Base-by-base conservation (phyloP, 2,113 vertebrate genomes). In the Balaeniceps rex region DNA sequence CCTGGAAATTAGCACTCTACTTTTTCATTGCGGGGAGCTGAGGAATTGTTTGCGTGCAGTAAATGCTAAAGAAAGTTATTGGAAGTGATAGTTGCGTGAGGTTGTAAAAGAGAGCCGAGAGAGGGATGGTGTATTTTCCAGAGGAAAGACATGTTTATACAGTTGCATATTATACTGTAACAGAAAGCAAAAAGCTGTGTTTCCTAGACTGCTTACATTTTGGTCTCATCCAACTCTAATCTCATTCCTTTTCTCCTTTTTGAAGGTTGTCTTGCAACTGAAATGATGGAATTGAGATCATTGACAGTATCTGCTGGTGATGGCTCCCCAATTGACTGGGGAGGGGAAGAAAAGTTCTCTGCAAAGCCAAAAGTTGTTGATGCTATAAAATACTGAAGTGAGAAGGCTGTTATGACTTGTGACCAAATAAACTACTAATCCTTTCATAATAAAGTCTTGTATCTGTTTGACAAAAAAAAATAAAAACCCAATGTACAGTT, bases 201-300 rank as follows among this genome's bases (percentile, higher is more conserved):
- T 72, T 61, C 19, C 6, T 52, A 71, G 31, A 15, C 25, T 87
- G 31, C 15, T 40, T n/a, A 72, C 78, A 19, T 84, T 79, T 86
- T 71, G 54, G 4, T 91, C 36, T 88, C 22, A 58, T 38, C 16
- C 49, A 78, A 14, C 14, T 77, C 70, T 65, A 34, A 38, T 83
- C 22, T 74, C n/a, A 34, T 74, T 38, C 11, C 3, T 68, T 55
- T 36, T 55, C 88, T 95, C 36, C 31, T 97, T 84, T 92, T 97
- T 98, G 81, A 80, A 99, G 99, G 98, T 99, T 88, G 97, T 99
- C 61, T 95, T 98, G 90, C 99, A 99, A 65, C 93, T 99, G 97
- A 99, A 99, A 91, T 99, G 97, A 99, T 54, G 83, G 90, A 77
- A 68, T 96, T 88, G 66, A 55, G 66, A 46, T 55, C 11, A 33